Percentiles rank a stretch among this genome's conserved stretches.
These are phyloP conservation scores for Cynopterus sphinx DNA, from an alignment of 2,797 vertebrate species.

Conservation along the genomic window DNA sequence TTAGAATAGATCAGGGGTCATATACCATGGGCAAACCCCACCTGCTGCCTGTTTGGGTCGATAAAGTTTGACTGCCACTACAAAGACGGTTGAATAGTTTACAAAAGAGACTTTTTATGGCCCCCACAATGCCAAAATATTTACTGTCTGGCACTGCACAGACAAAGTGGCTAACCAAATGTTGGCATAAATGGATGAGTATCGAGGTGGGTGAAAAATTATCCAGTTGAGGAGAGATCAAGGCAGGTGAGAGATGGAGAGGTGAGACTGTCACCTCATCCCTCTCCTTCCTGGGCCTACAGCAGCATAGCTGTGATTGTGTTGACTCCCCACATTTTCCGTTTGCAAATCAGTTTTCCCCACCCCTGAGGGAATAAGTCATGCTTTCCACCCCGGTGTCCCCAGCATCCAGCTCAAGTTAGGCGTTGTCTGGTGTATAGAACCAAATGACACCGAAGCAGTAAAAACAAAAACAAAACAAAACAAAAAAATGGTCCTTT, in stretches of 20 bases:
- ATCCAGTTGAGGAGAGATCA: not conserved
- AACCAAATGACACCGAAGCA: not conserved
- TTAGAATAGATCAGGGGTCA: not conserved
- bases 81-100: not conserved
- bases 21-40: not conserved
- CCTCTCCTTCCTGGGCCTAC: rapidly evolving
- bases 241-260: not conserved
- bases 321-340: not conserved
- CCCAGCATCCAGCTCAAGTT: not conserved
- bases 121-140: not conserved
- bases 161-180: not conserved
- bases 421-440: not conserved
- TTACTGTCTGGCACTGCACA: not conserved
- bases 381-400: not conserved
- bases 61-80: not conserved
- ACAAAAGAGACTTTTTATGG: not conserved
- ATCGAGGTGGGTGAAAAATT: not conserved
- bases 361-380: not conserved
- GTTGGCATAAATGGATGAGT: not conserved
- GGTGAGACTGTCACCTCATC: rapidly evolving
- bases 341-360: not conserved
- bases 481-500: no score
- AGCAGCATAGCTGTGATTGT: not conserved
- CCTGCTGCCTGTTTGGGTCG: not conserved
- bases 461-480: no score